phyloP scores from a whole-genome alignment of 2,797 vertebrate genomes.

The Varecia variegata region DNA sequence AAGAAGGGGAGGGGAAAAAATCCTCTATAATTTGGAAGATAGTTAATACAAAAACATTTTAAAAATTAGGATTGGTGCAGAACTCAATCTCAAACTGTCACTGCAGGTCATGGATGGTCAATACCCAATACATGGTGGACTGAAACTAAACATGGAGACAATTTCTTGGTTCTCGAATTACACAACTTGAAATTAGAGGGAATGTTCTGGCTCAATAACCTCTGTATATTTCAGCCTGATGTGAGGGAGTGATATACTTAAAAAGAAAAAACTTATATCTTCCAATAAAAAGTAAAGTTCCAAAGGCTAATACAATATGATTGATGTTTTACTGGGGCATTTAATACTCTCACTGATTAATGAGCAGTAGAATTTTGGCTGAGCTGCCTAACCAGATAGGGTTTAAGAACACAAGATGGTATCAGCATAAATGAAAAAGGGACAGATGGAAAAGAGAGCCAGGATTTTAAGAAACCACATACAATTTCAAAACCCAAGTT shows the following conservation, averaged over 20 bases:
- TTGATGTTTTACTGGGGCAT: not conserved
- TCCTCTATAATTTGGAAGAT: not conserved
- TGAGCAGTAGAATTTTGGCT: constrained; percentile 39
- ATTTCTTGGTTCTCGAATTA: constrained; percentile 14
- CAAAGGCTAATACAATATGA: not conserved
- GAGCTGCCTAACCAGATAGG: constrained; percentile 2
- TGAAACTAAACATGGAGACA: not conserved
- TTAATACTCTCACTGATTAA: constrained; percentile 37
- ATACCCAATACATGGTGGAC: not conserved
- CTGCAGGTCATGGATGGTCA: not conserved
- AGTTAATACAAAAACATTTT: not conserved
- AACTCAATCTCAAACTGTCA: constrained; percentile 24
- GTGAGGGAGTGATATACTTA: not conserved
- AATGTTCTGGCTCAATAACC: not conserved
- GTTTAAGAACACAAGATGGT: not conserved
- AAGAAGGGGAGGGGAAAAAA: not conserved
- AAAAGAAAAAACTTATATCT: not conserved
- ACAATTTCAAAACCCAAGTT: constrained; percentile 47
- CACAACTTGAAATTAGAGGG: not conserved
- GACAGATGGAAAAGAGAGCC: constrained; percentile 41
- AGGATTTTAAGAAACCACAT: constrained; percentile 40
- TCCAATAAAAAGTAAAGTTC: constrained; percentile 33
- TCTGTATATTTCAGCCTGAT: not conserved
- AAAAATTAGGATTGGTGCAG: not conserved
- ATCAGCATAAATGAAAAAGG: constrained; percentile 67